Conservation (phyloP, 2,797 vertebrate species). For the Euphonia xanthogaster region DNA sequence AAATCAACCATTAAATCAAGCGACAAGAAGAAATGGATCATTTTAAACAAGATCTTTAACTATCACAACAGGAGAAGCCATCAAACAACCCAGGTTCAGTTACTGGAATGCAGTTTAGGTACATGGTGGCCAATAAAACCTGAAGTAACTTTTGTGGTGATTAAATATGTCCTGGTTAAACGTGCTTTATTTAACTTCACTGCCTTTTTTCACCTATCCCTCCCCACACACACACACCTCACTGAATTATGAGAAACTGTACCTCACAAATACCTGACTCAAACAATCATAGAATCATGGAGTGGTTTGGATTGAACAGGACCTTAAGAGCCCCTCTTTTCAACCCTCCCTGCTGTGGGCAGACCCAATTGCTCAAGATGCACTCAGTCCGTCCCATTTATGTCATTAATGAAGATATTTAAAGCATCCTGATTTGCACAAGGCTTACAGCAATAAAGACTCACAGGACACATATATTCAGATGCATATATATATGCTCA, state of each 20-base stretch:
- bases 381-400: neutral
- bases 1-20: conserved; percentile 71
- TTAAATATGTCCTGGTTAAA: neutral
- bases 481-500: too few relatives aligned
- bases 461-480: neutral
- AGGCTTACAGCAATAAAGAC: neutral
- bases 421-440: neutral
- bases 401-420: neutral
- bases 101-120: neutral
- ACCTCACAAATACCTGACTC: neutral
- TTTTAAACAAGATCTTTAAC: conserved; percentile 65
- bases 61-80: conserved; percentile 70
- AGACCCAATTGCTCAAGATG: neutral
- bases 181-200: neutral
- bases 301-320: neutral
- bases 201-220: neutral
- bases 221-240: neutral
- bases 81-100: conserved; percentile 29
- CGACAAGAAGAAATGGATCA: conserved; percentile 68
- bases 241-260: neutral
- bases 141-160: neutral
- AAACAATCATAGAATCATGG: neutral
- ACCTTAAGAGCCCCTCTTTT: neutral
- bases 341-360: neutral
- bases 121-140: conserved; percentile 3